These are phyloP conservation scores for Gryllus longicercus DNA, from an alignment of 2,888 invertebrate genomes.

Conservation along the genomic window DNA sequence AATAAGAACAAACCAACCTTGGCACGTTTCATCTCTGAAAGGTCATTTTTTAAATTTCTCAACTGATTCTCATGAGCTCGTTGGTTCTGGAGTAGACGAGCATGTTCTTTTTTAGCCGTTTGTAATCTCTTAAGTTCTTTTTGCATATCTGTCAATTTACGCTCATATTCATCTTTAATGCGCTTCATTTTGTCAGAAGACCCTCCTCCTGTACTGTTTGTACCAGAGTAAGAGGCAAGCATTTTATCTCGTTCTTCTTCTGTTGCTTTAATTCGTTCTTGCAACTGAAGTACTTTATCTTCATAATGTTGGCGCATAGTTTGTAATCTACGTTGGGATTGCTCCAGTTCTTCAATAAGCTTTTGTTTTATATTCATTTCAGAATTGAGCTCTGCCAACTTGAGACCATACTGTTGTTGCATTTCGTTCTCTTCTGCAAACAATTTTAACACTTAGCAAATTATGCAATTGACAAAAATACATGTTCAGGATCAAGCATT, in stretches of 20 bases:
- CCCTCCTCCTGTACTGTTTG: slow-evolving; percentile 41
- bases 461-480: too few relatives aligned
- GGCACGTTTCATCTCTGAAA: slow-evolving; percentile 76
- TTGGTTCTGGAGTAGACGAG: slow-evolving; percentile 76
- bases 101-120: slow-evolving; percentile 84
- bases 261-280: slow-evolving; percentile 80
- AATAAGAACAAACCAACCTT: slow-evolving; percentile 56
- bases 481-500: too few relatives aligned
- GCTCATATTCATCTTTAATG: slow-evolving; percentile 85
- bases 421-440: slow-evolving; percentile 35
- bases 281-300: slow-evolving; percentile 78
- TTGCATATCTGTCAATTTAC: slow-evolving; percentile 77
- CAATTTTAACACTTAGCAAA: too few relatives aligned
- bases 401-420: slow-evolving; percentile 59
- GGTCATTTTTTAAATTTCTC: slow-evolving; percentile 65
- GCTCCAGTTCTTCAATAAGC: slow-evolving; percentile 88
- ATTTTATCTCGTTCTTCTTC: slow-evolving; percentile 90
- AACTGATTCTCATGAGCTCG: slow-evolving; percentile 72
- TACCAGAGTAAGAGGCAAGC: slow-evolving; percentile 54
- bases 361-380: slow-evolving; percentile 94
- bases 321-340: slow-evolving; percentile 80
- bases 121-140: slow-evolving; percentile 80
- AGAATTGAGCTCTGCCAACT: slow-evolving; percentile 82
- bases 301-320: slow-evolving; percentile 89
- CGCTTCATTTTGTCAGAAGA: slow-evolving; percentile 59